Base-by-base conservation (phyloP, 2,113 vertebrate species). In the Apistogramma diplotaenia region DNA sequence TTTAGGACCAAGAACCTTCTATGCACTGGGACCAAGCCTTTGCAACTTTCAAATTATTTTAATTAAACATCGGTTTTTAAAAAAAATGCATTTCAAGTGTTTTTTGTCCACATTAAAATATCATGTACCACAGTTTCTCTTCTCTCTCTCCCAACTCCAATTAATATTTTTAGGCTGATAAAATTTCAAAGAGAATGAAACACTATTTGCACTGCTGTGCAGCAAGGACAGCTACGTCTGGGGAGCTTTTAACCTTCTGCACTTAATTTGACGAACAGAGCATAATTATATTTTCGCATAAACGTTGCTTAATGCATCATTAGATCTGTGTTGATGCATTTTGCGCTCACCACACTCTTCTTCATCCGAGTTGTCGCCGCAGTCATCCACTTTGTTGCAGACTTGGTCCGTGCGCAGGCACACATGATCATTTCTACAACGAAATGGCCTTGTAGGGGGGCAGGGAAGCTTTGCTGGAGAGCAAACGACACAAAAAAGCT, bases 351-450 rank as follows among this genome's bases (percentile, higher is more conserved):
- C 96, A 16, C 98, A 99, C 89, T 96, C 94, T 60, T 97, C 96
- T 93, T 99, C 98, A 56, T 99, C 98, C 0, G 98, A 98, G 91
- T 96, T 97, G 93, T 99, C 98, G 0, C 98, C 98, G n/a, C 98
- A 99, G 89, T 99, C 96, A 43, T 99, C 96, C 72, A 97, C 93
- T 53, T 96, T 96, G 86, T 99, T 96, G 93, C 98, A 99, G 49
- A 97, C 92, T 85, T 97, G 96, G 82, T 98, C 97, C 0, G 86
- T 78, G 57, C 96, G 95, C 46, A 99, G 95, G 86, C 98, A 99
- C 77, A 98, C 96, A 29, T 95, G 96, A 83, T 97, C 96, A 85
- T 99, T 99, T 85, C 96, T 95, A 67, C 98, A 99, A 78, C 96
- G 95, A 92, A 96, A 94, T 0, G 97, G 97, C 83, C 98, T 96